Evolutionary conservation across 2,797 vertebrate species (phyloP).

Genomic region (Xiphorhynchus erythropygius): DNA sequence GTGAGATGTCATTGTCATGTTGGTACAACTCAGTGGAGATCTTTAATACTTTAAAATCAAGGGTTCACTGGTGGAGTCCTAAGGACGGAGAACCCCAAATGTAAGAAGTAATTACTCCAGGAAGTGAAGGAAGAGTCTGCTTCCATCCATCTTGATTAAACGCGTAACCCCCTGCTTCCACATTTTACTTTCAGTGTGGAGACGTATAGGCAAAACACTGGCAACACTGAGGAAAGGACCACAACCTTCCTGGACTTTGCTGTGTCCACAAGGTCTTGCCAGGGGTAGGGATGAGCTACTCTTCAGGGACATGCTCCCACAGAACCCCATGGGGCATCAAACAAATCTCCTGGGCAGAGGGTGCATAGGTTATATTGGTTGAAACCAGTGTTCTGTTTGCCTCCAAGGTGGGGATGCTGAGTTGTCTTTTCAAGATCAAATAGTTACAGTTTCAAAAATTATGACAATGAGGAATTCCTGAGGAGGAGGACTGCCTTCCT

Average conservation of each 20-base stretch:
- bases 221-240: background rate
- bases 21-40: background rate
- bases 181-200: background rate
- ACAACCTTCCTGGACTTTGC: background rate
- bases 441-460: background rate
- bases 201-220: background rate
- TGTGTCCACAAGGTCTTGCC: background rate
- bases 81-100: background rate
- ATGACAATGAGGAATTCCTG: background rate
- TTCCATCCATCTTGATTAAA: background rate
- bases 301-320: background rate
- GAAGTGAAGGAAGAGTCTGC: background rate
- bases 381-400: background rate
- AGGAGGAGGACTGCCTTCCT: background rate
- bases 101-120: background rate
- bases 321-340: background rate
- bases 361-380: fast-evolving
- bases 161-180: background rate
- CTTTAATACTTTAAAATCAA: background rate
- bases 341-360: background rate
- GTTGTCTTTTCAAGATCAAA: background rate
- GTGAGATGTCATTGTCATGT: background rate
- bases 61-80: background rate
- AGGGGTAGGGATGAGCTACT: background rate
- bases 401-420: background rate